These are phyloP conservation scores for Atopsyche davidsoni DNA, from an alignment of 1,140 invertebrate genomes.

Conservation along the genomic window DNA sequence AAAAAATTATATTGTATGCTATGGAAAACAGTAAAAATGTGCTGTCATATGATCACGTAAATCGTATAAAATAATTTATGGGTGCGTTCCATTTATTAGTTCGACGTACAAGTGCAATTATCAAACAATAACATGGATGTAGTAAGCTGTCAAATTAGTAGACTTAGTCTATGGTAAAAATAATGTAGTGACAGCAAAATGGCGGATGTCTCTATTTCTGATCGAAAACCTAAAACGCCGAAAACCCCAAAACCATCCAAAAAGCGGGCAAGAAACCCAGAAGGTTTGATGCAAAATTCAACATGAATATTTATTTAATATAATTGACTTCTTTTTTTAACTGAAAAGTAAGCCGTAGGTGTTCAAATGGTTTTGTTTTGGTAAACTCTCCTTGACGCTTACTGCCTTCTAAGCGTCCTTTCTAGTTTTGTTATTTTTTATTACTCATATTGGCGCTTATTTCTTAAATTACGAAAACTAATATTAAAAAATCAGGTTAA, in stretches of 20 bases:
- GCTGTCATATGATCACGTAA: too few relatives aligned
- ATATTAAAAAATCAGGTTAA: background rate
- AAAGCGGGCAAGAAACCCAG: conserved; percentile 44
- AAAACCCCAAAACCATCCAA: conserved; percentile 33
- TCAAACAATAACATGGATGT: too few relatives aligned
- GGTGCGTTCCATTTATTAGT: too few relatives aligned
- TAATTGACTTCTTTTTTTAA: background rate
- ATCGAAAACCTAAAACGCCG: conserved; percentile 34
- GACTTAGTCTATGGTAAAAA: background rate
- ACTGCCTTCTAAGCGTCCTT: conserved; percentile 25
- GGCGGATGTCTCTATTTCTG: conserved; percentile 46
- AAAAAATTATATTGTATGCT: too few relatives aligned
- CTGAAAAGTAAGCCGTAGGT: background rate
- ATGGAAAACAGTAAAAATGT: too few relatives aligned
- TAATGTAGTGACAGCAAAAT: conserved; percentile 34
- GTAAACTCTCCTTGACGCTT: conserved; percentile 23
- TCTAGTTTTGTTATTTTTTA: conserved; percentile 7
- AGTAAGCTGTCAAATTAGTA: too few relatives aligned
- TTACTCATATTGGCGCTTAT: conserved; percentile 13
- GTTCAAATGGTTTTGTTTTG: conserved; percentile 8
- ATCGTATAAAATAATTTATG: too few relatives aligned
- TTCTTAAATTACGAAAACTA: conserved; percentile 15
- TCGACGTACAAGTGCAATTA: too few relatives aligned
- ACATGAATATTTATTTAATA: background rate
- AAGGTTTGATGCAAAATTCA: conserved; percentile 36